Evolutionary conservation across 2,113 vertebrate species (phyloP).

Genomic region (Meleagris gallopavo): DNA sequence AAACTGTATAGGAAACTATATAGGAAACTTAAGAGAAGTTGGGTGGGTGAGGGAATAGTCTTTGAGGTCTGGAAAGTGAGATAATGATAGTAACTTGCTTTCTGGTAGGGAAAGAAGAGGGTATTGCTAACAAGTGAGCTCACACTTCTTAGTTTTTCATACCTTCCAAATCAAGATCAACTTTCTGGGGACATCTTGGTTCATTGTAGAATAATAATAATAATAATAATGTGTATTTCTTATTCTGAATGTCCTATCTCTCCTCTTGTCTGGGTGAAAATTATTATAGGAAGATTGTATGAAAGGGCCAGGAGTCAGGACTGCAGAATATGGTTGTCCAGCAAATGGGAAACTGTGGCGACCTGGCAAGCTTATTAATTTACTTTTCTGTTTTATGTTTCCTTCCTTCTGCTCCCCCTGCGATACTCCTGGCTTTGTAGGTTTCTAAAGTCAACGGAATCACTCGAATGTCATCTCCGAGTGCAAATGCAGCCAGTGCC

Average conservation of each 20-base stretch:
- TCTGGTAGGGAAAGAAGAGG: background rate
- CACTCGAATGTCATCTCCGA: slow-evolving; percentile 86
- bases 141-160: background rate
- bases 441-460: slow-evolving; percentile 95
- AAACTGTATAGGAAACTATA: background rate
- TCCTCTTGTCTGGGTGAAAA: background rate
- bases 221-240: background rate
- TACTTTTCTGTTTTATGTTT: slow-evolving; percentile 11
- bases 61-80: background rate
- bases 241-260: background rate
- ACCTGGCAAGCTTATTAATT: background rate
- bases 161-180: background rate
- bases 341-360: accelerated
- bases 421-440: slow-evolving; percentile 71
- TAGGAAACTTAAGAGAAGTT: background rate
- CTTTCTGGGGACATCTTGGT: background rate
- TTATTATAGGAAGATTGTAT: background rate
- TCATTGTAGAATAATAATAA: background rate
- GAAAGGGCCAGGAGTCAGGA: background rate
- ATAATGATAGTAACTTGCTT: background rate
- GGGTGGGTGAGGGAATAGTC: background rate
- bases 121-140: background rate
- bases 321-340: background rate
- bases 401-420: slow-evolving; percentile 16
- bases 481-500: slow-evolving; percentile 89